phyloP scores from a whole-genome alignment of 2,113 vertebrate species.

The Pholis gunnellus region DNA sequence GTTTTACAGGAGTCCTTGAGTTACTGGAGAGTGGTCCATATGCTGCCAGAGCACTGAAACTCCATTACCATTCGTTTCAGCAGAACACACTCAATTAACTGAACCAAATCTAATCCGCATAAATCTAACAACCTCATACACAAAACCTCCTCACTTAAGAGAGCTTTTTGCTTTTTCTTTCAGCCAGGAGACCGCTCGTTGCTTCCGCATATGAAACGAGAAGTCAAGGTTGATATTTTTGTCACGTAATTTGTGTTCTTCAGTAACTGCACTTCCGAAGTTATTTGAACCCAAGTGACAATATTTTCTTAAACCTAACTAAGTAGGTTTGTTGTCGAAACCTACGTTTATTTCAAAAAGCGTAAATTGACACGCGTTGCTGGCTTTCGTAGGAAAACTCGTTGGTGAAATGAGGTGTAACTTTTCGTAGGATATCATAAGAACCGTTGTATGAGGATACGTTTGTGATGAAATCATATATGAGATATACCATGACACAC shows the following conservation, averaged over 20 bases:
- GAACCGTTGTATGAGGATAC: too few species aligned
- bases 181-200: background rate
- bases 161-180: background rate
- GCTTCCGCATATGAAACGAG: too few species aligned
- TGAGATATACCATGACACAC: background rate
- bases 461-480: too few species aligned
- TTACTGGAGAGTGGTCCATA: slow-evolving; percentile 20
- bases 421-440: too few species aligned
- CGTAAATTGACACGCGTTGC: too few species aligned
- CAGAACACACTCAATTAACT: background rate
- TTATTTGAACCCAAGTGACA: background rate
- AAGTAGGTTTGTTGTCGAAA: background rate
- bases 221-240: background rate
- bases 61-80: slow-evolving; percentile 31
- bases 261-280: background rate
- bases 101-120: background rate
- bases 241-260: background rate
- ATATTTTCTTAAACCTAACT: background rate
- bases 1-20: slow-evolving; percentile 45
- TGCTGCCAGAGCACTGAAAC: background rate
- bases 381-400: too few species aligned
- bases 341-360: too few species aligned
- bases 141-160: slow-evolving; percentile 1
- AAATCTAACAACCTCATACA: background rate
- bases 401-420: too few species aligned